These are phyloP conservation scores for Poecile atricapillus DNA, from an alignment of 2,113 vertebrate species.

Conservation along the genomic window DNA sequence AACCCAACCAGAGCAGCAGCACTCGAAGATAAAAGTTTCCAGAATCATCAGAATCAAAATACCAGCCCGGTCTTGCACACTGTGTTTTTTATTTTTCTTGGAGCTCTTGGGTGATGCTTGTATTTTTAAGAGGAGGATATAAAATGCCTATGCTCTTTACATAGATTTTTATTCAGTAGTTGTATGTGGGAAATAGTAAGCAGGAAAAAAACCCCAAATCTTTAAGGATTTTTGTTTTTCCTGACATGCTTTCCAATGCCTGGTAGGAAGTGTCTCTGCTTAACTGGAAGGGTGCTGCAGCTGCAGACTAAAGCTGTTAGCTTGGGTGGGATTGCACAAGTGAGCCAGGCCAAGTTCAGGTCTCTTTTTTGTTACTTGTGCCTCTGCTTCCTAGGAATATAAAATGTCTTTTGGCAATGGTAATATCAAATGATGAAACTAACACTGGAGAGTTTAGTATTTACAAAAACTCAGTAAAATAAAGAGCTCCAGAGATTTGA, in stretches of 20 bases:
- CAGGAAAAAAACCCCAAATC: background rate
- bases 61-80: background rate
- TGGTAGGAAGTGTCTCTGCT: background rate
- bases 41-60: background rate
- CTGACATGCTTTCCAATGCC: background rate
- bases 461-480: constrained; percentile 49
- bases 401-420: background rate
- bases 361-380: background rate
- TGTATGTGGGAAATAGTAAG: background rate
- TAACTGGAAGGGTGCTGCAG: background rate
- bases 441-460: constrained; percentile 25
- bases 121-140: constrained; percentile 5
- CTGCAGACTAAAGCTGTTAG: background rate
- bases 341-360: background rate
- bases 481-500: constrained; percentile 28
- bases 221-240: background rate
- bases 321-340: background rate
- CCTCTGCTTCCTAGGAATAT: background rate
- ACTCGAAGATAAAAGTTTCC: background rate
- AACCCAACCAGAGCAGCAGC: background rate
- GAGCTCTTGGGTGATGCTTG: background rate
- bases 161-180: background rate
- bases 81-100: background rate
- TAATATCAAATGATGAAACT: background rate
- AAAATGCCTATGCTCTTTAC: background rate